Evolutionary conservation across 1,140 invertebrate genomes (phyloP), one percentile per base, ranked within the genome.

Genomic region (Cepaea nemoralis): DNA sequence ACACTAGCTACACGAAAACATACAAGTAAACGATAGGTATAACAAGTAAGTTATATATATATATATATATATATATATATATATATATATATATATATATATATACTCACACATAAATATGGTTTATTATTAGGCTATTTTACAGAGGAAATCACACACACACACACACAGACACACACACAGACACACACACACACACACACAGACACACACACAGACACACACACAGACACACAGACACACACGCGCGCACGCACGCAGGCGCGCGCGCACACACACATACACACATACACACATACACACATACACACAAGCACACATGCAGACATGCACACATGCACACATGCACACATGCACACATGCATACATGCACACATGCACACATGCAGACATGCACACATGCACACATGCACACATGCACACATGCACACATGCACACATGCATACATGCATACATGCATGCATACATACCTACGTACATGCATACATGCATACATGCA

Each of bases 21-120:
- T 55, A 55, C 50, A 55, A 16, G n/a, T n/a, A 55, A 16, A 55
- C 50, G n/a, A 55, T n/a, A n/a, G n/a, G n/a, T n/a, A n/a, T n/a
- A n/a, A n/a, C n/a, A n/a, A n/a, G n/a, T n/a, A n/a, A n/a, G n/a
- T n/a, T n/a, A n/a, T n/a, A n/a, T n/a, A n/a, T n/a, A n/a, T n/a
- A n/a, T n/a, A n/a, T n/a, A n/a, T 55, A 55, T n/a, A 55, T 55
- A n/a, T n/a, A 55, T 55, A 55, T n/a, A 55, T 55, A 55, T n/a
- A 55, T 55, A 55, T n/a, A 55, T 55, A 55, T n/a, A 55, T 55
- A 55, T n/a, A 55, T 55, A 55, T n/a, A 55, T n/a, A n/a, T n/a
- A n/a, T n/a, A n/a, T n/a, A n/a, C n/a, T n/a, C n/a, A n/a, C n/a
- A n/a, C n/a, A n/a, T n/a, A n/a, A n/a, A n/a, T n/a, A n/a, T n/a